Evolutionary conservation across 2,888 invertebrate species (phyloP), one percentile per base, ranked within the genome.

Genomic region (Drosophila aldrichi): DNA sequence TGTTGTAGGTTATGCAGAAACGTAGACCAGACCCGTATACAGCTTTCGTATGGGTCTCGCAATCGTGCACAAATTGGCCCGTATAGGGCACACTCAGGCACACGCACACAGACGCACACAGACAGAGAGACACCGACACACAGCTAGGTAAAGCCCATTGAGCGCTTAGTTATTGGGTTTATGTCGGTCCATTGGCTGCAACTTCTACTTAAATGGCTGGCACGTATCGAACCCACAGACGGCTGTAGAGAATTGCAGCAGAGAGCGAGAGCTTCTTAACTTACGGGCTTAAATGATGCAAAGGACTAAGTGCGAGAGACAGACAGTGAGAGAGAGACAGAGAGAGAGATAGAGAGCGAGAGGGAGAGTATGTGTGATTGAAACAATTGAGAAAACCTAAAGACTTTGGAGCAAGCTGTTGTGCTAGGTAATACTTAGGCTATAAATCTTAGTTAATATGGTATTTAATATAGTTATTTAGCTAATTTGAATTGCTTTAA

Each of bases 21-120:
- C 63, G 43, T 49, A 48, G 55, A 38, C 12, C 55, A 54, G 52
- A 38, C 12, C 55, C 40, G 59, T 48, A 49, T 63, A 38, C 51
- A 38, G 36, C 57, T 41, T 54, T 57, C 41, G 36, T 60, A 38
- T 44, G 59, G 58, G 48, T 10, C 25, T 56, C 51, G 9, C 2
- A 55, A 22, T 46, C 57, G 32, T 72, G 57, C 44, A 20, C 43
- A 67, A 75, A 75, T 74, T 75, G 58, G 59, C 78, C 75, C 66
- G 44, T 32, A 72, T 56, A 63, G n/a, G n/a, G 16, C 32, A 52
- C 29, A 48, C 38, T 3, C 56, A 20, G 2, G 7, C 12, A 22
- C 6, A 22, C n/a, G 22, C 34, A 34, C 14, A 32, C 10, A 14
- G 14, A 14, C 14, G 4, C 36, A 29, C 20, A 20, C 14, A 14